phyloP scores from a whole-genome alignment of 1,140 invertebrate genomes.

The Neodiprion lecontei region DNA sequence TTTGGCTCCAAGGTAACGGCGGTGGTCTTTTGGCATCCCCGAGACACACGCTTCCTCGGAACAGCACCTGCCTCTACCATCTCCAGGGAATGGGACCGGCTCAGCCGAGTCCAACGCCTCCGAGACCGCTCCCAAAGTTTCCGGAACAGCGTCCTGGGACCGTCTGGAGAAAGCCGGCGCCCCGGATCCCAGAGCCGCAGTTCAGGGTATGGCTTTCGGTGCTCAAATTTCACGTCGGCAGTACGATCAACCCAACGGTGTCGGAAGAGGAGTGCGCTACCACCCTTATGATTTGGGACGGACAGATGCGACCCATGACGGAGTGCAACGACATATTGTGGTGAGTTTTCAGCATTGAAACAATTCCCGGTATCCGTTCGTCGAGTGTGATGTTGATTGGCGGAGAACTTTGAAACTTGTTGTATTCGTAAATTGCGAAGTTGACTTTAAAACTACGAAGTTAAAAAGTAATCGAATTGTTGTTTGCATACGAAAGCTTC shows the following conservation, averaged over 20 bases:
- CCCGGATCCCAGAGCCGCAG: constrained; percentile 66
- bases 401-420: no score
- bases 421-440: no score
- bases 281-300: constrained; percentile 84
- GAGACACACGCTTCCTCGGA: constrained; percentile 80
- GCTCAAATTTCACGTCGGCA: constrained; percentile 81
- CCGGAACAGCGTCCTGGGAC: constrained; percentile 65
- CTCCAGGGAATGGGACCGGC: constrained; percentile 69
- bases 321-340: constrained; percentile 83
- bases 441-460: no score
- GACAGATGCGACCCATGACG: constrained; percentile 76
- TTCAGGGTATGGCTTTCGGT: constrained; percentile 88
- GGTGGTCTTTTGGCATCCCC: constrained; percentile 81
- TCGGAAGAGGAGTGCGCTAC: constrained; percentile 78
- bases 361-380: no score
- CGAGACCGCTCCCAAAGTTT: constrained; percentile 68
- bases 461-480: no score
- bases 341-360: constrained; percentile 57
- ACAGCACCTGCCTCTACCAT: constrained; percentile 87
- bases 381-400: no score
- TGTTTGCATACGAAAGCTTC: no score
- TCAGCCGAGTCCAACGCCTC: constrained; percentile 64
- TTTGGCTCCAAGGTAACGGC: constrained; percentile 81
- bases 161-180: constrained; percentile 65
- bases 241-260: constrained; percentile 55